Base-by-base conservation (phyloP, 2,888 invertebrate genomes). In the Stictocephala bisonia region DNA sequence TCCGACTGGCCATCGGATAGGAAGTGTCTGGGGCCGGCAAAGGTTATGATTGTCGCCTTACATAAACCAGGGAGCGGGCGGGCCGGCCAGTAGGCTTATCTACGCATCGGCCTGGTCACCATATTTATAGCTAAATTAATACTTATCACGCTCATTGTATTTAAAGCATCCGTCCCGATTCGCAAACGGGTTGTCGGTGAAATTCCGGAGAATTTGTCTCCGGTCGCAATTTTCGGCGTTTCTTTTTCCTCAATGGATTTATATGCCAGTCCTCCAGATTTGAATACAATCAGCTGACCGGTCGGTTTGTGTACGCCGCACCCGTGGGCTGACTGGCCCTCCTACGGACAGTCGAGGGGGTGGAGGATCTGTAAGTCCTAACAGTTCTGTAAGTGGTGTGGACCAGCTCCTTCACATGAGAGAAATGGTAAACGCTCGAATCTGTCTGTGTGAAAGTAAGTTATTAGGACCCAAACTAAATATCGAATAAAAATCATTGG, bases 91-190 rank as follows among this genome's bases (percentile, higher is more conserved):
- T 60, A 60, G 60, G 24, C 18, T 13, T 60, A 60, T 60, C 60
- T 4, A 20, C 18, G n/a, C n/a, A n/a, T n/a, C n/a, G n/a, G n/a
- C 60, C 35, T 60, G 40, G 22, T 3, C 40, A 20, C 7, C 56
- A 44, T 67, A 68, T 73, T 73, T 73, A 73, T 73, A 58, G 68
- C 69, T 73, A 73, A 73, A 73, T 73, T 73, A 73, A 68, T 68
- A 73, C 73, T 69, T 73, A 73, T 73, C 68, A 73, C 73, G 50
- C 66, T 44, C 69, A 73, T 73, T 73, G 73, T 73, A 73, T 73
- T 73, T 73, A 73, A 73, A 73, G 69, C 69, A 20, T 15, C n/a
- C 31, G 69, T 29, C 31, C 68, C 56, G 58, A 48, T 73, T 68
- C 20, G 58, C 73, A 68, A 73, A 73, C 68, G 26, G 56, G 73